phyloP scores from a whole-genome alignment of 2,113 vertebrate genomes.

The Nannobrachium achirus region DNA sequence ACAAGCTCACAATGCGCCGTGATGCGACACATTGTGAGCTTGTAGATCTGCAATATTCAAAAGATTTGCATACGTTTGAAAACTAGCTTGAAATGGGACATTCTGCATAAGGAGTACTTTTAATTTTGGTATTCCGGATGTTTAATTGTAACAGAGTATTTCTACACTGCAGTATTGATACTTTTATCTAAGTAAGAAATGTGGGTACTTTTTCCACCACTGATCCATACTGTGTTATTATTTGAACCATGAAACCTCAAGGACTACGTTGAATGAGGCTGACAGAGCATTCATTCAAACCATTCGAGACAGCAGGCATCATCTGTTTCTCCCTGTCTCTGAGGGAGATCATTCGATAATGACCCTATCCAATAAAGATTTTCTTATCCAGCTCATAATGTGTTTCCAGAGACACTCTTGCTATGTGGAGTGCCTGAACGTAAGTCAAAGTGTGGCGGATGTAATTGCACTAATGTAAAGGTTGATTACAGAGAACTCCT shows the following conservation, averaged over 20 bases:
- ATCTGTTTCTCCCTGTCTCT: not conserved
- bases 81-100: too few relatives aligned
- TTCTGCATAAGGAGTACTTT: too few relatives aligned
- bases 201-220: too few relatives aligned
- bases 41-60: too few relatives aligned
- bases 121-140: too few relatives aligned
- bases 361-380: not conserved
- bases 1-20: too few relatives aligned
- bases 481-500: not conserved
- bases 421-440: slow-evolving; percentile 3
- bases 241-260: slow-evolving; percentile 2
- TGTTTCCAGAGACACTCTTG: not conserved
- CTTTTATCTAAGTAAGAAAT: too few relatives aligned
- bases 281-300: slow-evolving; percentile 9
- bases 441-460: not conserved
- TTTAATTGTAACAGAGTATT: too few relatives aligned
- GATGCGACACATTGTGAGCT: too few relatives aligned
- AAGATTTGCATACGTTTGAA: too few relatives aligned
- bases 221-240: too few relatives aligned
- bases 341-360: not conserved
- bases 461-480: not conserved
- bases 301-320: slow-evolving; percentile 10
- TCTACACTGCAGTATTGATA: too few relatives aligned
- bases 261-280: slow-evolving; percentile 5
- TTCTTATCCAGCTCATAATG: not conserved